A percentile compares a stretch with the other conserved stretches of the same genome.
Evolutionary conservation across 1,140 invertebrate genomes (phyloP).

Genomic region (Metopolophium dirhodum): DNA sequence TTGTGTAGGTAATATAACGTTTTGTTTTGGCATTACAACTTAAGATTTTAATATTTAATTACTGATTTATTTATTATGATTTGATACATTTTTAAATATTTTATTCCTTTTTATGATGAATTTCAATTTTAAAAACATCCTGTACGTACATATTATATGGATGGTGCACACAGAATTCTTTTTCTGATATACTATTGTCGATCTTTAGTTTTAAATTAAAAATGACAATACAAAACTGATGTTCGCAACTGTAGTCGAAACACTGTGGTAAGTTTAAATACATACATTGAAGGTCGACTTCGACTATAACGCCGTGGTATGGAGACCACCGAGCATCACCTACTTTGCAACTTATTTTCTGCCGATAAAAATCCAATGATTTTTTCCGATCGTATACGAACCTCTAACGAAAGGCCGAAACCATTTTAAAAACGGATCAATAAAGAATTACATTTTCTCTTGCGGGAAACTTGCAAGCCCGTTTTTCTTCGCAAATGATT

Average conservation of each 20-base stretch:
- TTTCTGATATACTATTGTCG: too few species aligned
- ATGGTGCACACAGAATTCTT: not conserved
- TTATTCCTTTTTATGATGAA: not conserved
- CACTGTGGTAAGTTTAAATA: not conserved
- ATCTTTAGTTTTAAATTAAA: too few species aligned
- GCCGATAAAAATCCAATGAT: not conserved
- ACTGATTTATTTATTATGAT: too few species aligned
- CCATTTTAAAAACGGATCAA: conserved; percentile 41
- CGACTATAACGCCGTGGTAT: not conserved
- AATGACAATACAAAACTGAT: too few species aligned
- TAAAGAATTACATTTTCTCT: conserved; percentile 39
- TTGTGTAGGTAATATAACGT: too few species aligned
- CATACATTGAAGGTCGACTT: not conserved
- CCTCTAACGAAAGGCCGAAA: conserved; percentile 27
- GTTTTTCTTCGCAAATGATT: conserved; percentile 39
- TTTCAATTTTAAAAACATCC: not conserved
- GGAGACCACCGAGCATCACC: not conserved
- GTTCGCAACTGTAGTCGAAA: too few species aligned
- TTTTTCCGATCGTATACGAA: not conserved
- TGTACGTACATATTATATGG: too few species aligned
- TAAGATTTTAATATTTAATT: too few species aligned
- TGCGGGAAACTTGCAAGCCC: not conserved
- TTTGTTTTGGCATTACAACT: too few species aligned
- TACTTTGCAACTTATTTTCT: not conserved
- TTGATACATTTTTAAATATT: not conserved